Conservation (phyloP, 1,140 invertebrate species). For the Oreohelix idahoensis region DNA sequence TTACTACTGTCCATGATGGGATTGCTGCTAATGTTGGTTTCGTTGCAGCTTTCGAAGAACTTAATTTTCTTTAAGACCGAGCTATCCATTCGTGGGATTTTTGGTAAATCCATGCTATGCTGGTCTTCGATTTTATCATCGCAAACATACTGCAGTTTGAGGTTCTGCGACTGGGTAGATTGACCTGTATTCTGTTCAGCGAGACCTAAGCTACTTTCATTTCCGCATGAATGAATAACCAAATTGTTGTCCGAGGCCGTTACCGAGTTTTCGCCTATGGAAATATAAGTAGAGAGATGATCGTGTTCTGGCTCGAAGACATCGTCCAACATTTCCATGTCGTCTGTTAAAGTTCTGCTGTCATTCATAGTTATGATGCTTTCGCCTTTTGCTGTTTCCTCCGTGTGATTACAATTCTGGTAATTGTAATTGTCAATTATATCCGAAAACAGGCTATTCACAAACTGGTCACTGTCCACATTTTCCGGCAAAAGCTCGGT, state of each 20-base stretch:
- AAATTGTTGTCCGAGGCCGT: not conserved
- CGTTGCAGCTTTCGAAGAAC: conserved; percentile 2
- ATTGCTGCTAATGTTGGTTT: not conserved
- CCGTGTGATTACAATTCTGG: not conserved
- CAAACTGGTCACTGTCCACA: not conserved
- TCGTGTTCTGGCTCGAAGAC: not conserved
- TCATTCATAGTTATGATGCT: not conserved
- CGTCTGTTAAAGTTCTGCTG: not conserved
- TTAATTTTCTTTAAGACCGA: conserved; percentile 12
- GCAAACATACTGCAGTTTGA: too few relatives aligned
- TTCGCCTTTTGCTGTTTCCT: not conserved
- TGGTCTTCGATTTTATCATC: not conserved
- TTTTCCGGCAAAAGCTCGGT: not conserved
- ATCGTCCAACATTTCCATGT: not conserved
- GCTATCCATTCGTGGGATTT: not conserved
- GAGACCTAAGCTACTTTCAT: not conserved
- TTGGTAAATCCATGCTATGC: not conserved
- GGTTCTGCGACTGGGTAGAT: not conserved
- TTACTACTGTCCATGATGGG: not conserved
- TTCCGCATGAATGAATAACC: not conserved
- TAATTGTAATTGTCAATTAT: not conserved
- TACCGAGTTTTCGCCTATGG: not conserved
- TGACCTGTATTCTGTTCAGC: not conserved
- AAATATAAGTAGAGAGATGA: not conserved
- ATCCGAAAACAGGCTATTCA: not conserved